phyloP scores from a whole-genome alignment of 2,797 vertebrate species.

The Lepus townsendii region DNA sequence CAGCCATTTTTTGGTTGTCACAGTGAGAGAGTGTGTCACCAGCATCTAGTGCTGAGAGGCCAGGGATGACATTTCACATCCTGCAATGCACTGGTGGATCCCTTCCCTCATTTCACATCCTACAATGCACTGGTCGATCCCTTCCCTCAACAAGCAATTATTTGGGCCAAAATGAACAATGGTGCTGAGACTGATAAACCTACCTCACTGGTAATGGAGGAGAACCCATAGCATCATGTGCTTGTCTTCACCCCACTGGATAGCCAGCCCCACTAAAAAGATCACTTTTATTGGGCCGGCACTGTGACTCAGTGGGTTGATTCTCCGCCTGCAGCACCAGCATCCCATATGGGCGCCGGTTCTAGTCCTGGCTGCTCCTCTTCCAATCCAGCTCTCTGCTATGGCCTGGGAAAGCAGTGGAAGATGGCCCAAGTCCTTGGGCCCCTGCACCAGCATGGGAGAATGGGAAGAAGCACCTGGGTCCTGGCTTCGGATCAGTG shows the following conservation, averaged over 20 bases:
- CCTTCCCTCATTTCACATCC: not conserved
- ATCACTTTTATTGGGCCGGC: not conserved
- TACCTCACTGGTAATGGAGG: not conserved
- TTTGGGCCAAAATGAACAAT: not conserved
- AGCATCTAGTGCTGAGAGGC: not conserved
- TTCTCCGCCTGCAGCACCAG: no score
- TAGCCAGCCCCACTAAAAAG: not conserved
- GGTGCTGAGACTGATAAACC: not conserved
- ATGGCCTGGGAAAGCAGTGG: no score
- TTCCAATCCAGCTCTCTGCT: no score
- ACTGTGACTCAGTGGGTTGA: no score
- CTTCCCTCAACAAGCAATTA: not conserved
- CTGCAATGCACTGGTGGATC: not conserved
- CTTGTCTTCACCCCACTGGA: not conserved
- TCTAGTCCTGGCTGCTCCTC: no score
- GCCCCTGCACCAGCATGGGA: no score
- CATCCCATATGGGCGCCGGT: no score
- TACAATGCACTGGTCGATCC: not conserved
- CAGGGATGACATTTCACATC: not conserved
- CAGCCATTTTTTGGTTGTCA: not conserved
- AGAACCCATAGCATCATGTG: not conserved
- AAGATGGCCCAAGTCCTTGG: no score
- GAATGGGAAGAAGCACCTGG: no score
- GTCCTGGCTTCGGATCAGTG: no score
- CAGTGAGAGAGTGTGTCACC: not conserved